Conservation (phyloP, 2,888 invertebrate species). For the Anodontia alba region DNA sequence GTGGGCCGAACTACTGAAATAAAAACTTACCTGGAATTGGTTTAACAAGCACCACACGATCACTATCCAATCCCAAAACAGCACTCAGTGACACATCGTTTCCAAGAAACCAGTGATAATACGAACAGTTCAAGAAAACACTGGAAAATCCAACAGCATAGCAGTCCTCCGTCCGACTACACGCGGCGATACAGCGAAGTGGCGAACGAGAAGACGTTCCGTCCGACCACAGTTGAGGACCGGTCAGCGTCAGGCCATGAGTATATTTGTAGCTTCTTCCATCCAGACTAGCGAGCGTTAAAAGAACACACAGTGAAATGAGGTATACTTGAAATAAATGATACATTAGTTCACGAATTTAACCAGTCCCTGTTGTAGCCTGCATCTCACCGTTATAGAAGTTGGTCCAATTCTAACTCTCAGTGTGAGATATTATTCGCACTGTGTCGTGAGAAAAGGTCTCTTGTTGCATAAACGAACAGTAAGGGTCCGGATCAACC, state of each 20-base stretch:
- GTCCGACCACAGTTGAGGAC: background rate
- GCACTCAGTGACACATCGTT: background rate
- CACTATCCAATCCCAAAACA: background rate
- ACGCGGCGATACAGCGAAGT: background rate
- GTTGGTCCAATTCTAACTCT: too few relatives aligned
- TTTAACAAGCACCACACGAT: background rate
- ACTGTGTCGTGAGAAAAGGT: too few relatives aligned
- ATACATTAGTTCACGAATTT: too few relatives aligned
- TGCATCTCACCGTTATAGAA: too few relatives aligned
- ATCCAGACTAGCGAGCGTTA: background rate
- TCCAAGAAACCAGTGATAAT: background rate
- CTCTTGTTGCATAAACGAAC: too few relatives aligned
- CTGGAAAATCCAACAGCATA: slow-evolving; percentile 7
- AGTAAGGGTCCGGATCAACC: too few relatives aligned
- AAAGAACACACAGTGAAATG: too few relatives aligned
- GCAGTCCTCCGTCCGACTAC: background rate
- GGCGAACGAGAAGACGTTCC: background rate
- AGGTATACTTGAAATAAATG: too few relatives aligned
- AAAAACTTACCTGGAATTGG: background rate
- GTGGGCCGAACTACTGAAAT: background rate
- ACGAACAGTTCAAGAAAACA: background rate
- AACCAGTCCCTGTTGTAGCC: too few relatives aligned
- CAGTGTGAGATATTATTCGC: too few relatives aligned
- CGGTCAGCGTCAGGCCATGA: background rate
- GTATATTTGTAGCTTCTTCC: background rate